Conservation (phyloP, 2,888 invertebrate genomes). For the Drosophila formosana region DNA sequence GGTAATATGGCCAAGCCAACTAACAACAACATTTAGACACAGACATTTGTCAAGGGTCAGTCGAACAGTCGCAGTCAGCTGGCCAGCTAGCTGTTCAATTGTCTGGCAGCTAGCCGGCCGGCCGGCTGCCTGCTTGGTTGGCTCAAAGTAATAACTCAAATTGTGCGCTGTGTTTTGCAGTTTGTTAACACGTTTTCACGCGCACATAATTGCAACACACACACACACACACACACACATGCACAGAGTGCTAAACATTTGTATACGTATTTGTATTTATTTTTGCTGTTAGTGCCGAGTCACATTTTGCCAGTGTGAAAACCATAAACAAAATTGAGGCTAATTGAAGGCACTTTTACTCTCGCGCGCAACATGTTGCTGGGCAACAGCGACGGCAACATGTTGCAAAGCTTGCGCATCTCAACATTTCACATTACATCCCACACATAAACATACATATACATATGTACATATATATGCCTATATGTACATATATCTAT, state of each 20-base stretch:
- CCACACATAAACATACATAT: background rate
- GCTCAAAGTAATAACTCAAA: slow-evolving; percentile 47
- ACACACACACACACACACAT: slow-evolving; percentile 12
- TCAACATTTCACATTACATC: slow-evolving; percentile 10
- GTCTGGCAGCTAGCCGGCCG: slow-evolving; percentile 16
- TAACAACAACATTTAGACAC: slow-evolving; percentile 45
- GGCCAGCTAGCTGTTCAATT: slow-evolving; percentile 6
- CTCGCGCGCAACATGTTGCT: slow-evolving; percentile 40
- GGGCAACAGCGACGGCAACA: background rate
- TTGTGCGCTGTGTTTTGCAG: slow-evolving; percentile 41
- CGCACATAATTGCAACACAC: slow-evolving; percentile 60
- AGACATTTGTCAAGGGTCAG: slow-evolving; percentile 59
- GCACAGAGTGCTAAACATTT: slow-evolving; percentile 33
- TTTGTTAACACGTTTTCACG: slow-evolving; percentile 62
- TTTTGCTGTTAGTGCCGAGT: slow-evolving; percentile 46
- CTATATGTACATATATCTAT: background rate
- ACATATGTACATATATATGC: background rate
- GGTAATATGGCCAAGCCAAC: slow-evolving; percentile 45
- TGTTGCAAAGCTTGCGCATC: slow-evolving; percentile 16
- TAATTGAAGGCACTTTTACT: slow-evolving; percentile 70
- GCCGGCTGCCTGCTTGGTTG: slow-evolving; percentile 5
- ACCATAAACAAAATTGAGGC: slow-evolving; percentile 54
- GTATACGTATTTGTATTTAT: slow-evolving; percentile 23
- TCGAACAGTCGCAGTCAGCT: slow-evolving; percentile 1
- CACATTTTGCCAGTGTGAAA: slow-evolving; percentile 47